These are phyloP conservation scores for Ginglymostoma cirratum DNA, from an alignment of 2,113 vertebrate species.

Conservation along the genomic window DNA sequence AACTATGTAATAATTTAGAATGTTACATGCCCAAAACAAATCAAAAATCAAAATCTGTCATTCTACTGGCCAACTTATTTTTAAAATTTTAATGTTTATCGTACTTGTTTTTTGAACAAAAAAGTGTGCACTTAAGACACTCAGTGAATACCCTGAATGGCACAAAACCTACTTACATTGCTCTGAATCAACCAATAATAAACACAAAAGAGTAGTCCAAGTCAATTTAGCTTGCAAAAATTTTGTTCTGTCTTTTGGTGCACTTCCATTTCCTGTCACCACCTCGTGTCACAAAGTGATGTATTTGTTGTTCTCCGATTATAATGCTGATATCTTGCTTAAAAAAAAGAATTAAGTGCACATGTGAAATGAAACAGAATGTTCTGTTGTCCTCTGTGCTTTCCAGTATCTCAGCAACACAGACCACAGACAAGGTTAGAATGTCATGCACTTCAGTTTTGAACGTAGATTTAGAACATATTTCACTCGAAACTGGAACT, in stretches of 20 bases:
- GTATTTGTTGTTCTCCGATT: not conserved
- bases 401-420: not conserved
- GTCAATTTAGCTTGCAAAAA: not conserved
- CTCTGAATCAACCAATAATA: not conserved
- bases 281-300: not conserved
- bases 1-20: not conserved
- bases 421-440: not conserved
- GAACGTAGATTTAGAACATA: not conserved
- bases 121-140: not conserved
- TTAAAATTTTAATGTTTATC: not conserved
- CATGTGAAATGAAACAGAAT: not conserved
- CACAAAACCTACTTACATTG: not conserved
- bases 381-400: constrained; percentile 24
- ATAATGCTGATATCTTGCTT: not conserved
- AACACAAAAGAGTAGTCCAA: not conserved
- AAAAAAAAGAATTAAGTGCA: not conserved
- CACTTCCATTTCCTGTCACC: not conserved
- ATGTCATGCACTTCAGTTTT: not conserved
- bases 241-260: not conserved
- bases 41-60: not conserved
- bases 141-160: not conserved
- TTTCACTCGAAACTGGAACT: not conserved
- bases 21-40: not conserved
- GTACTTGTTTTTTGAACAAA: not conserved
- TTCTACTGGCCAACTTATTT: not conserved